Conservation (phyloP, 2,797 vertebrate species). For the Centroberyx gerrardi region DNA sequence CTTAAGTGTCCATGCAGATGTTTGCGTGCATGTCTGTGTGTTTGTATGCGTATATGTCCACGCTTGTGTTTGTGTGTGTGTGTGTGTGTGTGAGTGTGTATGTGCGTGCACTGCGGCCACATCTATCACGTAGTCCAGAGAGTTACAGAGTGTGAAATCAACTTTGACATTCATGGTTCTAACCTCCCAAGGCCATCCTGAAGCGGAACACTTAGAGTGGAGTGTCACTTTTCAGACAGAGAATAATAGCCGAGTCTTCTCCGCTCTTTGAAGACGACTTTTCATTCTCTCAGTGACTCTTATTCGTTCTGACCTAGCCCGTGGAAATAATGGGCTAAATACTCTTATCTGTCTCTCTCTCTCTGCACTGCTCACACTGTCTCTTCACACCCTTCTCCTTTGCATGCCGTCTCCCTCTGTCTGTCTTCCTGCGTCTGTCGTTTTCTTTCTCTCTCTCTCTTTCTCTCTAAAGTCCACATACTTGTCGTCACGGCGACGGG, state of each 20-base stretch:
- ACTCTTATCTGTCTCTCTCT: slow-evolving; percentile 48
- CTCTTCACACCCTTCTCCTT: slow-evolving; percentile 14
- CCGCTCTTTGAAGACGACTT: slow-evolving; percentile 74
- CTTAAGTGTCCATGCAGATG: neutral
- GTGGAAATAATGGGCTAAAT: slow-evolving; percentile 71
- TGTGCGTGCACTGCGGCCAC: slow-evolving; percentile 35
- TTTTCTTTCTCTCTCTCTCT: neutral
- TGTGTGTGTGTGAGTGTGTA: slow-evolving; percentile 14
- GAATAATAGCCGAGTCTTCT: slow-evolving; percentile 74
- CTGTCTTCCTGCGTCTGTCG: neutral
- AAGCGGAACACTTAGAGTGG: slow-evolving; percentile 72
- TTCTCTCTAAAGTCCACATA: too few species aligned
- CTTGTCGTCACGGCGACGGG: too few species aligned
- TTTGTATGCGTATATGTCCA: slow-evolving; percentile 30
- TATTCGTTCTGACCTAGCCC: slow-evolving; percentile 73
- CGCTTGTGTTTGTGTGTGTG: slow-evolving; percentile 2
- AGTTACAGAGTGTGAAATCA: slow-evolving; percentile 81
- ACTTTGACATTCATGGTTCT: slow-evolving; percentile 81
- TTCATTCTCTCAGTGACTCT: slow-evolving; percentile 71
- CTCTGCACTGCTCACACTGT: slow-evolving; percentile 30
- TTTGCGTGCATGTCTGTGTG: neutral
- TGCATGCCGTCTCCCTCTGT: neutral
- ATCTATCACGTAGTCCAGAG: slow-evolving; percentile 68
- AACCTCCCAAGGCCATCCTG: slow-evolving; percentile 78
- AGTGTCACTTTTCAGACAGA: slow-evolving; percentile 77